Evolutionary conservation across 1,140 invertebrate species (phyloP), one percentile per base, ranked within the genome.

Genomic region (Delia radicum): DNA sequence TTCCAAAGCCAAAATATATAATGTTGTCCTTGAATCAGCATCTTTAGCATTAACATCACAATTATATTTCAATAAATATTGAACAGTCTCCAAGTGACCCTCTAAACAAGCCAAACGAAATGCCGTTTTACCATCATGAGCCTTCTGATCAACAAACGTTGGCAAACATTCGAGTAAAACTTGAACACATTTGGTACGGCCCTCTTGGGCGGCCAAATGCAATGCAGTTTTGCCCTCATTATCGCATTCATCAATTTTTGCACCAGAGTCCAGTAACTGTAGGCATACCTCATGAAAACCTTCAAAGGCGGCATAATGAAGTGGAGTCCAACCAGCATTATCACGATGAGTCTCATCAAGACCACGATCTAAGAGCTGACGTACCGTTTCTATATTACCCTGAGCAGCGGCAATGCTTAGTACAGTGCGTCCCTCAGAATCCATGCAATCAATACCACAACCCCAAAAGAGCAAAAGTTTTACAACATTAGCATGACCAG

Each of bases 211-310:
- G 0, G 96, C 96, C 18, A 98, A 88, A 85, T 97, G 92, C 12
- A 99, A 87, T 0, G 96, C 92, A 0, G 95, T 94, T 87, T 96
- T 96, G 2, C 96, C 96, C 81, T 98, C 96, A 87, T 98, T 98
- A 85, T 98, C 96, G 6, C 93, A 91, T 82, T 97, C 95, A 80
- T 96, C 95, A 2, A 96, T 91, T 83, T 95, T 92, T 0, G 96
- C 96, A 0, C 96, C 96, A n/a, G 94, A 94, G 81, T 97, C 95
- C 0, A 98, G 84, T 21, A 98, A 87, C 10, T 94, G 92, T 77
- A 95, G 92, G 79, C 94, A 94, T 26, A 97, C 96, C 80, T 96
- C 94, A 74, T 91, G 87, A 85, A 98, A 96, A 31, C 91, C 96
- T 88, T 98, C 96, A 81, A 97, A 97, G 24, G 96, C 95, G 8